phyloP scores from a whole-genome alignment of 2,888 invertebrate species.

The Pollenia griseotomentosa region DNA sequence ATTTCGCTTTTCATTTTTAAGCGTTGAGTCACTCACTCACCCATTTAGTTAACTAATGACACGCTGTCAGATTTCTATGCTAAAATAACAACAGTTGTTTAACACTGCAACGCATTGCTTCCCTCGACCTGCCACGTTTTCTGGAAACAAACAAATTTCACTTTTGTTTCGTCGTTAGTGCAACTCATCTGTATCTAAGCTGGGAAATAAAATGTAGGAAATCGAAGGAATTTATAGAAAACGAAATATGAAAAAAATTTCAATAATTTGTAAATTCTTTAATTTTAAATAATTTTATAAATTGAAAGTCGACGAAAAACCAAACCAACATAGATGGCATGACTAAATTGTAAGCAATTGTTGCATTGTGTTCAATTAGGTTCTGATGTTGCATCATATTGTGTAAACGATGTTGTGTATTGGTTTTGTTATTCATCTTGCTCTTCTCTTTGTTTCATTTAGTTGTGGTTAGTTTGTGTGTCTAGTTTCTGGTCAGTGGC shows the following conservation, averaged over 20 bases:
- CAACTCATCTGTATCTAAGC: not conserved
- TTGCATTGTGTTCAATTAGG: constrained; percentile 18
- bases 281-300: not conserved
- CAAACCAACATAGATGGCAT: constrained; percentile 5
- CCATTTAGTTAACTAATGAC: constrained; percentile 41
- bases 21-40: constrained; percentile 58
- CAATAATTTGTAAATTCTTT: constrained; percentile 44
- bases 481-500: constrained; percentile 43
- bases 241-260: constrained; percentile 44
- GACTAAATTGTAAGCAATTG: constrained; percentile 43
- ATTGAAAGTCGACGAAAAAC: not conserved
- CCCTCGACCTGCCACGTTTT: not conserved
- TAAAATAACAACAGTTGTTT: constrained; percentile 67
- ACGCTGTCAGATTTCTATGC: constrained; percentile 67
- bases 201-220: constrained; percentile 14
- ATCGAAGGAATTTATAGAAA: constrained; percentile 17
- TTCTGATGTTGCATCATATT: constrained; percentile 27
- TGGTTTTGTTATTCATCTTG: not conserved
- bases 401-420: not conserved
- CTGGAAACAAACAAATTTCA: constrained; percentile 34
- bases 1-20: constrained; percentile 19
- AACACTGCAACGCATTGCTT: not conserved
- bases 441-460: constrained; percentile 19
- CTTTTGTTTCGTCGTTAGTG: constrained; percentile 10
- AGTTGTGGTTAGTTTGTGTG: constrained; percentile 29